A percentile compares a stretch with the other conserved stretches of the same genome.
Conservation (phyloP, 2,888 invertebrate species). For the Sphaeridia pumilis region DNA sequence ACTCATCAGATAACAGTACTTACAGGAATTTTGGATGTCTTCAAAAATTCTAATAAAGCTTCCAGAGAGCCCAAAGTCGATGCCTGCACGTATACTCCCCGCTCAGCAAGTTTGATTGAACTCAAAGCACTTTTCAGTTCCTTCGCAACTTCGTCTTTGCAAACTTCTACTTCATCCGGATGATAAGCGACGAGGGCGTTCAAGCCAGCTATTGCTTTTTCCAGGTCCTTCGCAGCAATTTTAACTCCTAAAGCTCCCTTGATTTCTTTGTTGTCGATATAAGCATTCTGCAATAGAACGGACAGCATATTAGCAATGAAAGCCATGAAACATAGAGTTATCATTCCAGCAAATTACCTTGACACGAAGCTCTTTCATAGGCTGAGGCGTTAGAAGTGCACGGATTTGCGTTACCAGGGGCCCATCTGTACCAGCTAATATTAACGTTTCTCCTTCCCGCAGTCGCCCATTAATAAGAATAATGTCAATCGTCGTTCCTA, state of each 20-base stretch:
- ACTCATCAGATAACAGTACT: no score
- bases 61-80: constrained; percentile 98
- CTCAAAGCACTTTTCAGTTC: constrained; percentile 81
- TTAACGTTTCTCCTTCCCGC: constrained; percentile 82
- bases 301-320: background rate
- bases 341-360: no score
- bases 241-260: constrained; percentile 97
- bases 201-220: constrained; percentile 92
- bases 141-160: constrained; percentile 71
- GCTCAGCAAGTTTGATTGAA: constrained; percentile 76
- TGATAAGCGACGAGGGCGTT: constrained; percentile 84
- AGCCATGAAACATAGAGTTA: no score
- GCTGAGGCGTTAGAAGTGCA: constrained; percentile 93
- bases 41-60: constrained; percentile 85
- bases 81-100: constrained; percentile 98
- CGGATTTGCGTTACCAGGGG: constrained; percentile 95
- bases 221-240: constrained; percentile 93
- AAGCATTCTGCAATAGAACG: constrained; percentile 57
- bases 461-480: constrained; percentile 95
- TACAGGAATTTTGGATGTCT: constrained; percentile 84
- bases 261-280: constrained; percentile 87
- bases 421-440: constrained; percentile 94
- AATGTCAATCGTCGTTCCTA: constrained; percentile 97
- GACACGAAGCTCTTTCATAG: constrained; percentile 90
- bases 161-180: constrained; percentile 84